Evolutionary conservation across 2,888 invertebrate genomes (phyloP).

Genomic region (Phengaris arion): DNA sequence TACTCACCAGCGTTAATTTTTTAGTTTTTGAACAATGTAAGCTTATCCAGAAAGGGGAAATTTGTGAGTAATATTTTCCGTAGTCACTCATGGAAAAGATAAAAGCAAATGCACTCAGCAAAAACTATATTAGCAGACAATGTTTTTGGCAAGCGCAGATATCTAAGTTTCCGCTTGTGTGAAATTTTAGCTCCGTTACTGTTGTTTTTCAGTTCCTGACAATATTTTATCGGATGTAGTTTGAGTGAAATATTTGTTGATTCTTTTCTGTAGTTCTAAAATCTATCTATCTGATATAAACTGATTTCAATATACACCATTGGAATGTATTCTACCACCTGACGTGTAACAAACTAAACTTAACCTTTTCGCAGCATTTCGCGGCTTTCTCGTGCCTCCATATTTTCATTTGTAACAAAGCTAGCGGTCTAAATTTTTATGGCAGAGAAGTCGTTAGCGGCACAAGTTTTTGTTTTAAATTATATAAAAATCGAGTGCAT

Average conservation of each 20-base stretch:
- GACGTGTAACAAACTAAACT: neutral
- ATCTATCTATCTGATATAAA: neutral
- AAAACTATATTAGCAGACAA: slow-evolving; percentile 29
- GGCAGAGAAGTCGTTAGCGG: too few species aligned
- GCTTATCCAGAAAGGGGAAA: neutral
- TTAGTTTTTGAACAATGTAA: neutral
- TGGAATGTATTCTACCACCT: neutral
- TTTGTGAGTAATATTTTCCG: slow-evolving; percentile 21
- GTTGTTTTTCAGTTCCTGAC: neutral
- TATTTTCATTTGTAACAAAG: too few species aligned
- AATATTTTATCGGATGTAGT: neutral
- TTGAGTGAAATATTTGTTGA: slow-evolving; percentile 17
- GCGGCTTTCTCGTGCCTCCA: too few species aligned
- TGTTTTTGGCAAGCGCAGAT: slow-evolving; percentile 32
- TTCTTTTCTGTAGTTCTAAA: neutral
- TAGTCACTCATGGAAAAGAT: slow-evolving; percentile 24
- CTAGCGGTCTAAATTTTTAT: too few species aligned
- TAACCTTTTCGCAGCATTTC: neutral
- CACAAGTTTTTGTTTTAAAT: too few species aligned
- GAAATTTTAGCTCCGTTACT: slow-evolving; percentile 10
- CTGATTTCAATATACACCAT: neutral
- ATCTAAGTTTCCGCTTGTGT: slow-evolving; percentile 29
- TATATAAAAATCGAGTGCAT: too few species aligned
- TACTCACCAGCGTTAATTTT: neutral
- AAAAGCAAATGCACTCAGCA: slow-evolving; percentile 30